Evolutionary conservation across 2,797 vertebrate genomes (phyloP).

Genomic region (Schizopygopsis malacanthus): DNA sequence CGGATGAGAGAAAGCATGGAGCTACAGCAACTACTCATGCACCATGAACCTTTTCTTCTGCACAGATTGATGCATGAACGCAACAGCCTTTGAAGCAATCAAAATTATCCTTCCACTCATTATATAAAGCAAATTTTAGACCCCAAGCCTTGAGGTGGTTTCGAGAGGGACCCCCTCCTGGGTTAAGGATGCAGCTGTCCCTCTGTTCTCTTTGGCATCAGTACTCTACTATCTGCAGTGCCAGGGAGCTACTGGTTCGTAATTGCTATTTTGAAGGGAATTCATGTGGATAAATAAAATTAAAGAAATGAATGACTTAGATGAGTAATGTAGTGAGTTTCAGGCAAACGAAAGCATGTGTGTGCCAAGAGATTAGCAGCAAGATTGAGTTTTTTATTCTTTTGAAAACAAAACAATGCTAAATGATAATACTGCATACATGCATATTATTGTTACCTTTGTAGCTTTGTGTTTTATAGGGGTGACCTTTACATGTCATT

Average conservation of each 20-base stretch:
- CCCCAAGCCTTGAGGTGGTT: background rate
- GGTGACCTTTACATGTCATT: no score
- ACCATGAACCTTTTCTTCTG: background rate
- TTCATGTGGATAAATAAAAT: constrained; percentile 14
- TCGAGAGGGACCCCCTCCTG: constrained; percentile 6
- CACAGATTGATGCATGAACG: background rate
- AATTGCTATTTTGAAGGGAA: constrained; percentile 66
- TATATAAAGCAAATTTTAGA: background rate
- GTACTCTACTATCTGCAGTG: constrained; percentile 9
- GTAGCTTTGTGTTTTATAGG: background rate
- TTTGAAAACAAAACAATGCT: background rate
- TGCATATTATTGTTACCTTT: background rate
- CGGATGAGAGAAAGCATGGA: background rate
- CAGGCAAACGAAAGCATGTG: constrained; percentile 24
- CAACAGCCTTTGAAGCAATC: background rate
- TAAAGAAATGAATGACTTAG: constrained; percentile 18
- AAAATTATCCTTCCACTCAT: background rate
- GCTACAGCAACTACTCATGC: background rate
- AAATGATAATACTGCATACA: background rate
- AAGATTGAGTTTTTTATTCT: background rate
- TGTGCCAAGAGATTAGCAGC: background rate
- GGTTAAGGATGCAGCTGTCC: constrained; percentile 15
- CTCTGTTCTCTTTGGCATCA: constrained; percentile 21
- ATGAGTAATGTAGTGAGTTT: background rate
- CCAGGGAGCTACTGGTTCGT: constrained; percentile 51